Conservation (phyloP, 2,888 invertebrate species). For the Oscheius sp. region DNA sequence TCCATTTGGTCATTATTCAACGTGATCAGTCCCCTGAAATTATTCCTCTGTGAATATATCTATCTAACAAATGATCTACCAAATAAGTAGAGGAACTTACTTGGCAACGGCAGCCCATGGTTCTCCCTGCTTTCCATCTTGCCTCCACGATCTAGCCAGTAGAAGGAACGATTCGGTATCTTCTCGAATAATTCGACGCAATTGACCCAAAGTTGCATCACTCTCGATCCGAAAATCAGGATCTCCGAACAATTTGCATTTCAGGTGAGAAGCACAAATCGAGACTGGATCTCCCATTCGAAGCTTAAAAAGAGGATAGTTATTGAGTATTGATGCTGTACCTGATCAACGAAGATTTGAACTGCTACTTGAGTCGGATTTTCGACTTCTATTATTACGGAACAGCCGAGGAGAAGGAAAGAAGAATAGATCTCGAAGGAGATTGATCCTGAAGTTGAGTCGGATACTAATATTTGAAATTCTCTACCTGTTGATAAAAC, state of each 20-base stretch:
- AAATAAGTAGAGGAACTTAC: background rate
- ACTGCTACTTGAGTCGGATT: background rate
- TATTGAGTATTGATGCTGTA: background rate
- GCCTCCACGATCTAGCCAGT: conserved; percentile 11
- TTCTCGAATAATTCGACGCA: conserved; percentile 15
- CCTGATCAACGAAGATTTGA: conserved; percentile 20
- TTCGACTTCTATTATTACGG: background rate
- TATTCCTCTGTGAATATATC: background rate
- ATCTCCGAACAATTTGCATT: background rate
- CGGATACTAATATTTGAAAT: background rate
- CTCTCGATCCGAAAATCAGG: conserved; percentile 7
- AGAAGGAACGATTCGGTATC: conserved; percentile 19
- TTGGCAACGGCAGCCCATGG: background rate
- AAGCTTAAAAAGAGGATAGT: background rate
- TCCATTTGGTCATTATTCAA: background rate
- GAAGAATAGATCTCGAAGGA: background rate
- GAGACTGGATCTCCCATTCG: conserved; percentile 11
- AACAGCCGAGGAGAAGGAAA: background rate
- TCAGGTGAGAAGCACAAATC: conserved; percentile 11
- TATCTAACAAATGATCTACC: background rate
- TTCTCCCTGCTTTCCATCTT: background rate
- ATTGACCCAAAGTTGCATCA: conserved; percentile 1
- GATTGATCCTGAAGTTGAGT: background rate
- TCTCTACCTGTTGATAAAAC: conserved; percentile 4
- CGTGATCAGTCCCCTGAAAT: background rate